Percentiles rank a stretch among this genome's conserved stretches.
phyloP scores from a whole-genome alignment of 2,113 vertebrate genomes.

The Ammospiza caudacuta region DNA sequence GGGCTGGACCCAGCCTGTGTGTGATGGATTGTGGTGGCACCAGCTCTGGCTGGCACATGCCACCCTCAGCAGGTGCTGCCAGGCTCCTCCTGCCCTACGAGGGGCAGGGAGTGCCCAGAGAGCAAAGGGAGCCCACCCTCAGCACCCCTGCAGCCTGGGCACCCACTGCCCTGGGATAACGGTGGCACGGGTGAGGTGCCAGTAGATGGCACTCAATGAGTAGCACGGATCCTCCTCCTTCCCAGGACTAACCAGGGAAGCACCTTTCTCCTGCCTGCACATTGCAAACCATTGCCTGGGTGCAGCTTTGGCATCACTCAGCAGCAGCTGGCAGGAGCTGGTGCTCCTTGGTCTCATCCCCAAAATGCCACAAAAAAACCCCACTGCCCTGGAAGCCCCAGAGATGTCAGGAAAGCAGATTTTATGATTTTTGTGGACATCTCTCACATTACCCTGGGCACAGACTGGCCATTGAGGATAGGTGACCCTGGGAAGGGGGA shows the following conservation, averaged over 20 bases:
- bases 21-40: rapidly evolving
- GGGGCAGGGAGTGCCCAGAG: background rate
- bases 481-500: background rate
- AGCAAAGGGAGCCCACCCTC: background rate
- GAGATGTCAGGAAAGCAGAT: background rate
- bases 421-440: background rate
- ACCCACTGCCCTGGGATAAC: rapidly evolving
- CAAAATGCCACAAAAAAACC: background rate
- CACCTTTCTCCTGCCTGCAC: background rate
- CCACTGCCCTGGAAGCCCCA: rapidly evolving
- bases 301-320: background rate
- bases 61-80: background rate
- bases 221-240: background rate
- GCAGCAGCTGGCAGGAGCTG: rapidly evolving
- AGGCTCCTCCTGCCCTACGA: background rate
- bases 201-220: conserved; percentile 46
- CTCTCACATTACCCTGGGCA: rapidly evolving
- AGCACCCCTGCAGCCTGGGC: background rate
- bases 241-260: background rate
- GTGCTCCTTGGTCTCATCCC: background rate
- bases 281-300: background rate
- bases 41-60: background rate
- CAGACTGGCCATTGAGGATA: rapidly evolving
- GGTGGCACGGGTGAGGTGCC: background rate
- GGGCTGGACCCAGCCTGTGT: rapidly evolving